These are phyloP conservation scores for Spheniscus humboldti DNA, from an alignment of 2,797 vertebrate genomes.

Conservation along the genomic window DNA sequence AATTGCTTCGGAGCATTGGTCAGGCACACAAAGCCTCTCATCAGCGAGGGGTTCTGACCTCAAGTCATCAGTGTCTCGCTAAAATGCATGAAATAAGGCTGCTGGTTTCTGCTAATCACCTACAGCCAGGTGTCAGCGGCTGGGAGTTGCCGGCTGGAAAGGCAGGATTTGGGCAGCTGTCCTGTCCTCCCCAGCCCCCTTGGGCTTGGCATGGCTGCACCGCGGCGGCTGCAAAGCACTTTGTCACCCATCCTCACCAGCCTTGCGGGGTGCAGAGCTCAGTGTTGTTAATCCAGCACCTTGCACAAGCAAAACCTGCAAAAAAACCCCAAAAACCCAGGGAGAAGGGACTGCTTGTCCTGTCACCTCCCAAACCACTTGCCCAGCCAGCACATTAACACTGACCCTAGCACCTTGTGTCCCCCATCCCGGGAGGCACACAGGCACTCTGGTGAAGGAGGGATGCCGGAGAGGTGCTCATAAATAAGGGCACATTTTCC, in stretches of 20 bases:
- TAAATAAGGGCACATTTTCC: background rate
- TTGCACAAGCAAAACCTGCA: background rate
- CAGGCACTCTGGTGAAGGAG: accelerated
- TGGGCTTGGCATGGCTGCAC: background rate
- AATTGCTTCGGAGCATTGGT: background rate
- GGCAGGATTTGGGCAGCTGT: background rate
- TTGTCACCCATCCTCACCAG: accelerated
- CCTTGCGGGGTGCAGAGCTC: accelerated
- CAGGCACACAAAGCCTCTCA: background rate
- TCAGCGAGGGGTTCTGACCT: background rate
- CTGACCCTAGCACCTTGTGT: accelerated
- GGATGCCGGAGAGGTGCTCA: background rate
- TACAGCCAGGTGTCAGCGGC: background rate
- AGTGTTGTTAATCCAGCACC: background rate
- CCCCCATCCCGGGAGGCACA: background rate
- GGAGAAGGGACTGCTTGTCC: background rate
- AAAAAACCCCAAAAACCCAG: too few relatives aligned
- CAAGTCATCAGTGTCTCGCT: background rate
- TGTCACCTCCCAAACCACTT: accelerated
- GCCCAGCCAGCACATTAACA: accelerated
- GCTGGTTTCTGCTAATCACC: background rate
- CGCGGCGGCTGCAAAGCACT: background rate
- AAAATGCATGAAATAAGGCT: background rate
- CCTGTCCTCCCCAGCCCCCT: background rate
- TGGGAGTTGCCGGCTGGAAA: background rate